These are phyloP conservation scores for Tenodera sinensis DNA, from an alignment of 2,888 invertebrate species.

Conservation along the genomic window DNA sequence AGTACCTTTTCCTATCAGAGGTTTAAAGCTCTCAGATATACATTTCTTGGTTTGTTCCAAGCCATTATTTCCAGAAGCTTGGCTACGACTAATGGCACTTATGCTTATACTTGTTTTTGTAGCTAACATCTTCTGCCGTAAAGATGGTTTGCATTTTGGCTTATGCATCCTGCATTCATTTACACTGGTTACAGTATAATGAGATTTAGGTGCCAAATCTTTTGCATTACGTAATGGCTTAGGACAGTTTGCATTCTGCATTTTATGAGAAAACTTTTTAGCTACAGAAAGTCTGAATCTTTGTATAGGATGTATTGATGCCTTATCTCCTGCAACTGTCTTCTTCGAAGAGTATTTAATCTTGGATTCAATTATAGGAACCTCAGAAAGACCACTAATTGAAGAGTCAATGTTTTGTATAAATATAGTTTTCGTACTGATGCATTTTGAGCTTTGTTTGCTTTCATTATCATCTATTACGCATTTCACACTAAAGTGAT, in stretches of 20 bases:
- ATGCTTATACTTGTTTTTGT: background rate
- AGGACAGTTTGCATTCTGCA: background rate
- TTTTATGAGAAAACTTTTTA: background rate
- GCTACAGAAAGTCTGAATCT: background rate
- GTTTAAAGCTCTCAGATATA: background rate
- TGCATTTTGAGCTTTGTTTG: background rate
- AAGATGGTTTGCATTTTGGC: background rate
- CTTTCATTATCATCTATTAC: background rate
- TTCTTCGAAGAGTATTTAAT: background rate
- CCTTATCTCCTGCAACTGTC: background rate
- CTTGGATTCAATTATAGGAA: background rate
- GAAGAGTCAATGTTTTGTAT: background rate
- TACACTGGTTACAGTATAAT: background rate
- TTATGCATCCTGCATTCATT: background rate
- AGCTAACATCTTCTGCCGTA: background rate
- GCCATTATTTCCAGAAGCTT: background rate
- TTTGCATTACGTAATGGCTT: background rate
- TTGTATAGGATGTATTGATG: background rate
- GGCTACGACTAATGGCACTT: background rate
- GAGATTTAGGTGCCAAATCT: background rate
- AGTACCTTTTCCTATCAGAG: background rate
- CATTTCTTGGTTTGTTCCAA: background rate
- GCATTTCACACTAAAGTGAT: background rate
- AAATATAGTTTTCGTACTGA: background rate
- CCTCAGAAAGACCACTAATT: background rate